Base-by-base conservation (phyloP, 1,140 invertebrate genomes). In the Magallana gigas region DNA sequence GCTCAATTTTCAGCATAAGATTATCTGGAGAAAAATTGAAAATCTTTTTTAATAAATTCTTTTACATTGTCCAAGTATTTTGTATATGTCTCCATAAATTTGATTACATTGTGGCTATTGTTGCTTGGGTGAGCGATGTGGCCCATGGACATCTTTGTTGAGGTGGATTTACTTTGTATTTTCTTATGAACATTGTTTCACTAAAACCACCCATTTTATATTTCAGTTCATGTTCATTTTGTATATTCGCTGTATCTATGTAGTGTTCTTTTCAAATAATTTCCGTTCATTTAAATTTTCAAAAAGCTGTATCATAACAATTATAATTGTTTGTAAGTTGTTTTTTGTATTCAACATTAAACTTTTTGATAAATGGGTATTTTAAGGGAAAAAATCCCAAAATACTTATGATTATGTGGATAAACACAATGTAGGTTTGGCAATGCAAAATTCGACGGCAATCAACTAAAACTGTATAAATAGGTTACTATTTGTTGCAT, bases 361-460 rank as follows among this genome's bases (percentile, higher is more conserved):
- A 14, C 1, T n/a, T 59, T 48, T 36, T 60, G 6, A 62, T 14
- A n/a, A 14, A 14, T 80, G 57, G 71, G 16, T 48, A 48, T 48
- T 48, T 81, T 29, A 76, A 36, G 18, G 64, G 29, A 1, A 0
- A 36, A n/a, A 48, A 76, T 86, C 85, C 85, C 62, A 71, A 86
- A 85, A 59, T 86, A 81, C 36, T 64, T 64, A 5, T 56, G 14
- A 18, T 58, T 18, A 18, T 56, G 76, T 81, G 36, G 29, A 58
- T 4, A 18, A 57, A 59, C 56, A 29, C 29, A 56, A n/a, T 58
- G 57, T 59, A 87, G 86, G 71, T 48, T 60, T 84, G 86, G 86
- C 62, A 64, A 62, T 64, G 86, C 86, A 87, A 87, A 83, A 68
- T 87, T 87, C 86, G 84, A 87, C 87, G 68, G 87, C 87, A 84